A percentile compares a stretch with the other conserved stretches of the same genome.
phyloP scores from a whole-genome alignment of 92 coral and sea anemone genomes.

The Phenganax marumi region DNA sequence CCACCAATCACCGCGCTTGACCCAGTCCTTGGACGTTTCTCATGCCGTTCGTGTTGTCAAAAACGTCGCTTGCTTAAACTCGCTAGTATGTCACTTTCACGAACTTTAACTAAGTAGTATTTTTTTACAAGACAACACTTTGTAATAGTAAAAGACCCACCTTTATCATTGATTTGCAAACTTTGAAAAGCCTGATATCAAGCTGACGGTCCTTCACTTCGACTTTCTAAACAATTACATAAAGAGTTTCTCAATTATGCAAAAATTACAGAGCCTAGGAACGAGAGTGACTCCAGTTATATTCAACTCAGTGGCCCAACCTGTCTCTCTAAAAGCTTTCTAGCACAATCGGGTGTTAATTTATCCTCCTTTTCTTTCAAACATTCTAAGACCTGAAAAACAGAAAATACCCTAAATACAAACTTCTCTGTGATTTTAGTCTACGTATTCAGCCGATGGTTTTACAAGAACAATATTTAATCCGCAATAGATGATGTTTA shows the following conservation, averaged over 20 bases:
- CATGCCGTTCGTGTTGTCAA: too few species aligned
- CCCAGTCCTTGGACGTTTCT: too few species aligned
- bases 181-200: slow-evolving; percentile 67
- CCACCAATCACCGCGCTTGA: too few species aligned
- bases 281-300: too few species aligned
- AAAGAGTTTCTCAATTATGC: too few species aligned
- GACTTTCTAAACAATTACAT: slow-evolving; percentile 61
- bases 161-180: slow-evolving; percentile 75
- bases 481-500: too few species aligned
- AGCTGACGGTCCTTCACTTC: slow-evolving; percentile 69
- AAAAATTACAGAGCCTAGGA: too few species aligned
- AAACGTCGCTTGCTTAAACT: too few species aligned
- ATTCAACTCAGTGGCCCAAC: slow-evolving; percentile 24
- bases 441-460: too few species aligned
- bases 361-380: slow-evolving; percentile 54
- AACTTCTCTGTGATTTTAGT: too few species aligned
- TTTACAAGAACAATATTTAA: too few species aligned
- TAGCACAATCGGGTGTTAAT: slow-evolving; percentile 47
- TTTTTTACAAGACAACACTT: not conserved
- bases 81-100: not conserved
- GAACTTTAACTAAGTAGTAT: not conserved
- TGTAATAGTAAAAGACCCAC: slow-evolving; percentile 41
- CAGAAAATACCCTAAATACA: not conserved
- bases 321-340: slow-evolving; percentile 64
- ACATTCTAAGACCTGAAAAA: slow-evolving; percentile 68